Evolutionary conservation across 2,888 invertebrate genomes (phyloP).

Genomic region (Habroteleia sp.): DNA sequence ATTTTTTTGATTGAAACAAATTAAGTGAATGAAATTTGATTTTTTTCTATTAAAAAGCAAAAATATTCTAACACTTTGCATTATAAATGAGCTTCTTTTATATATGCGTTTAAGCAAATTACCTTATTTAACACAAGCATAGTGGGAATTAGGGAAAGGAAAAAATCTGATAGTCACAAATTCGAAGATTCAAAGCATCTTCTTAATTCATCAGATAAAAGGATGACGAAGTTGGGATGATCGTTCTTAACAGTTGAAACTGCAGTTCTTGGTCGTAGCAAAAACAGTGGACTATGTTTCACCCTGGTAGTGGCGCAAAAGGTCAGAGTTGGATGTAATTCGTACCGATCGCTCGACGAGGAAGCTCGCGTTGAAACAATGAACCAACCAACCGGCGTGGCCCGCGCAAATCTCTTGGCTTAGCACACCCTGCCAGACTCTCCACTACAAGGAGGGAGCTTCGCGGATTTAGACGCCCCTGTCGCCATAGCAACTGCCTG

Average conservation of each 20-base stretch:
- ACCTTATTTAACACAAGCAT: background rate
- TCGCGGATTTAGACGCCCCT: conserved; percentile 77
- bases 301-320: conserved; percentile 63
- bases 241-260: conserved; percentile 43
- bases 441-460: conserved; percentile 64
- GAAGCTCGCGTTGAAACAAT: conserved; percentile 78
- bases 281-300: conserved; percentile 64
- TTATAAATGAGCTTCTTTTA: no score
- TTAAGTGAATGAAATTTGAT: no score
- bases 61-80: no score
- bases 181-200: conserved; percentile 32
- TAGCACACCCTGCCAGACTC: conserved; percentile 71
- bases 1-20: no score
- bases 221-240: conserved; percentile 45
- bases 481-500: conserved; percentile 76
- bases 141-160: background rate
- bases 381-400: conserved; percentile 79
- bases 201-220: conserved; percentile 57
- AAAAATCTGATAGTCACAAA: conserved; percentile 28
- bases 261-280: conserved; percentile 49
- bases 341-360: conserved; percentile 58
- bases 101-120: no score
- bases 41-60: no score
- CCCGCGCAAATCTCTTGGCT: conserved; percentile 78
- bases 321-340: conserved; percentile 64